Conservation (phyloP, 2,797 vertebrate species). For the Pseudochirops cupreus region DNA sequence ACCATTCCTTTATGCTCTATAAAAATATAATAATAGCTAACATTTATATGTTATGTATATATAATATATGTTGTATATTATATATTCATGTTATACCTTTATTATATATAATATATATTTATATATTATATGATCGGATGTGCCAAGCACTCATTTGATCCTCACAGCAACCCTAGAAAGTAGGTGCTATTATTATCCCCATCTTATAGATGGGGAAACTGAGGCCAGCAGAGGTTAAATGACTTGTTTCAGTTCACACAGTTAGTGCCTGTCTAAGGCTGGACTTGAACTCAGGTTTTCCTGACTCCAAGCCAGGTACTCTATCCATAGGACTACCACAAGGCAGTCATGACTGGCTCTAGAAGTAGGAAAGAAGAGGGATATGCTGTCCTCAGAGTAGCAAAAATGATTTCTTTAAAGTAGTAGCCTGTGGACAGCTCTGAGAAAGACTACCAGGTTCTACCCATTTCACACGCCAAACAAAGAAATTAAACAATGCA, state of each 20-base stretch:
- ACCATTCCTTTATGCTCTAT: constrained; percentile 74
- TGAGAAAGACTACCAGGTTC: not conserved
- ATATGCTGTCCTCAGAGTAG: not conserved
- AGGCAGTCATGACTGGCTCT: not conserved
- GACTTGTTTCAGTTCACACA: too few species aligned
- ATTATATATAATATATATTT: too few species aligned
- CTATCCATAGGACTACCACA: not conserved
- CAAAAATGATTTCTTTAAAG: not conserved
- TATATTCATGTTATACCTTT: too few species aligned
- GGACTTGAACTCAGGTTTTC: not conserved
- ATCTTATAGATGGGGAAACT: not conserved
- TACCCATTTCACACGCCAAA: not conserved
- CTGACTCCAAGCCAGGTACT: not conserved
- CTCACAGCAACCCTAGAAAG: not conserved
- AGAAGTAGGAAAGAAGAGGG: not conserved
- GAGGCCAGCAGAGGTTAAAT: not conserved
- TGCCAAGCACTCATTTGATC: not conserved
- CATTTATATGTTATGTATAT: not conserved
- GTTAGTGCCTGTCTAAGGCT: not conserved
- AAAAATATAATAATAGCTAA: constrained; percentile 73
- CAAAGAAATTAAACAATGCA: rapidly evolving
- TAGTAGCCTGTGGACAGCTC: not conserved
- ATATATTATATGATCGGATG: too few species aligned
- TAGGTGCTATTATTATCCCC: not conserved
- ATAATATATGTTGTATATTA: too few species aligned